phyloP scores from a whole-genome alignment of 2,888 invertebrate genomes.

The Tridacna gigas region DNA sequence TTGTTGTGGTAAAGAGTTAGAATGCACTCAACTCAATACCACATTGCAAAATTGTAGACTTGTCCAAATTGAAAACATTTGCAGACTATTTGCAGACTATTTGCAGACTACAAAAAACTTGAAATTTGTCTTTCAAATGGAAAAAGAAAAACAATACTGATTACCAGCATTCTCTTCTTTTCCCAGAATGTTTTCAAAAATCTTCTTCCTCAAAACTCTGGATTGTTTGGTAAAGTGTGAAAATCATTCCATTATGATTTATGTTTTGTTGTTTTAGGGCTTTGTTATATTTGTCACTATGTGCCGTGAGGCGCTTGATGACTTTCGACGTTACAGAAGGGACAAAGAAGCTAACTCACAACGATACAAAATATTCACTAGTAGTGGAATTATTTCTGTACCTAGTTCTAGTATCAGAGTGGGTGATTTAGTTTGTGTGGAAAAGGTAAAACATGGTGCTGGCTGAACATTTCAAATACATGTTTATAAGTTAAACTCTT shows the following conservation, averaged over 20 bases:
- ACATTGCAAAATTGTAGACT: too few species aligned
- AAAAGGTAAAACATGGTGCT: constrained; percentile 87
- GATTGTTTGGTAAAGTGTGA: background rate
- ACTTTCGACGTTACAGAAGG: constrained; percentile 94
- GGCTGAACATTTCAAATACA: background rate
- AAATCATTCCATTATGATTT: background rate
- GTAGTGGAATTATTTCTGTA: constrained; percentile 88
- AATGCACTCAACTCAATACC: too few species aligned
- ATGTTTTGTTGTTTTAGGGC: constrained; percentile 86
- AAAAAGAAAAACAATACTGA: background rate
- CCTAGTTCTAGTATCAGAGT: constrained; percentile 92
- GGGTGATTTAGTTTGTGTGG: constrained; percentile 92
- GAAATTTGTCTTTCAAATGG: background rate
- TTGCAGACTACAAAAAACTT: too few species aligned
- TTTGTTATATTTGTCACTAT: constrained; percentile 98
- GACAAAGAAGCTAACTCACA: constrained; percentile 99
- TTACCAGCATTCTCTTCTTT: constrained; percentile 9
- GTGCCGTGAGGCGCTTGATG: constrained; percentile 98
- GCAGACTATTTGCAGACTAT: too few species aligned
- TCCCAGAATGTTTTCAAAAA: background rate
- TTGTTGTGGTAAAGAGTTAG: too few species aligned
- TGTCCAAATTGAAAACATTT: too few species aligned
- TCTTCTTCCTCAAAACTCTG: background rate
- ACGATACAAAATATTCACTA: constrained; percentile 93
- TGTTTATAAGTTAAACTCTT: background rate